Evolutionary conservation across 2,797 vertebrate species (phyloP).

Genomic region (Hirundo rustica): DNA sequence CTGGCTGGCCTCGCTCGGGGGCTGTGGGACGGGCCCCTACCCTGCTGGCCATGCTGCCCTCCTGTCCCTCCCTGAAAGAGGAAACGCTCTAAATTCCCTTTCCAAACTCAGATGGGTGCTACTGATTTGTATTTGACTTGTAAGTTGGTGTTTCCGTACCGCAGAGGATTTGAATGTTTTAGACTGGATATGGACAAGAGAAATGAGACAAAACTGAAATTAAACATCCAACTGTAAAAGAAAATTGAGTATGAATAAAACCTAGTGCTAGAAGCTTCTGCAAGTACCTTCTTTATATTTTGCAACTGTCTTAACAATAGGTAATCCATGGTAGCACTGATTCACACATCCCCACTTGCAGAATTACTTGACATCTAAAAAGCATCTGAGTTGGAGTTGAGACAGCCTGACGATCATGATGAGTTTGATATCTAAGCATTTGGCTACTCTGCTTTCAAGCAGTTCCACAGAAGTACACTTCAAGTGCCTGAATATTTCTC

Average conservation of each 20-base stretch:
- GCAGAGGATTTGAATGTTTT: not conserved
- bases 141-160: not conserved
- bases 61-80: not conserved
- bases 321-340: conserved; percentile 34
- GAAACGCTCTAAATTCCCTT: not conserved
- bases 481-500: conserved; percentile 35
- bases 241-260: not conserved
- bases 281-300: conserved; percentile 15
- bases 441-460: conserved; percentile 29
- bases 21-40: not conserved
- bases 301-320: conserved; percentile 35
- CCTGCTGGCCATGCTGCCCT: rapidly evolving
- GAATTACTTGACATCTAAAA: conserved; percentile 52
- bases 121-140: not conserved
- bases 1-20: rapidly evolving
- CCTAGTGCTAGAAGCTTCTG: conserved; percentile 7
- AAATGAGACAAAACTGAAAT: not conserved
- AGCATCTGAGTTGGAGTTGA: conserved; percentile 20
- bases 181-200: not conserved
- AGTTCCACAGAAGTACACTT: not conserved
- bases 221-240: not conserved
- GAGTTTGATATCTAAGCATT: not conserved
- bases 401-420: conserved; percentile 21
- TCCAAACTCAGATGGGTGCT: not conserved
- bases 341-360: conserved; percentile 25